Conservation (phyloP, 2,113 vertebrate genomes). For the Mola mola region DNA sequence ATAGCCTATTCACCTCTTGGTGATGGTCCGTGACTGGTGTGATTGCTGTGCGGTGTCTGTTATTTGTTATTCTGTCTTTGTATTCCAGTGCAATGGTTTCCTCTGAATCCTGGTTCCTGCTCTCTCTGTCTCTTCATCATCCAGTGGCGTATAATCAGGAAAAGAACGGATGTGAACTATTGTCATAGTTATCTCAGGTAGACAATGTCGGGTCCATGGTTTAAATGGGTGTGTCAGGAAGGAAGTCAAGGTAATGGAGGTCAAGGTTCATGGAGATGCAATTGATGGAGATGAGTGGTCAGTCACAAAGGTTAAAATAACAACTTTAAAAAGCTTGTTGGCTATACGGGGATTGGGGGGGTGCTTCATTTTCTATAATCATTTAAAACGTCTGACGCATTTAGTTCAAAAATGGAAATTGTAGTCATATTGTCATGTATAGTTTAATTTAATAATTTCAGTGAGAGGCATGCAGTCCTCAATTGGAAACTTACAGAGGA, state of each 20-base stretch:
- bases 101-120: conserved; percentile 7
- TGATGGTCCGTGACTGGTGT: conserved; percentile 64
- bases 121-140: conserved; percentile 18
- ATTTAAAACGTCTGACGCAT: too few relatives aligned
- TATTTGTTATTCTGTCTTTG: conserved; percentile 22
- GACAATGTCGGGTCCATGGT: conserved; percentile 28
- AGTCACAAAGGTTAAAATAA: conserved; percentile 42
- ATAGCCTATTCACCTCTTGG: conserved; percentile 58
- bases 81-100: conserved; percentile 9
- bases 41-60: conserved; percentile 66
- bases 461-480: too few relatives aligned
- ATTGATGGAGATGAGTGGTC: too few relatives aligned
- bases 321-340: conserved; percentile 1
- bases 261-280: conserved; percentile 45
- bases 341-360: too few relatives aligned
- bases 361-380: too few relatives aligned
- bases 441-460: too few relatives aligned
- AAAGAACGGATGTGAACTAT: conserved; percentile 39
- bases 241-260: conserved; percentile 34
- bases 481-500: too few relatives aligned
- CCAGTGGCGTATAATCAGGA: conserved; percentile 14
- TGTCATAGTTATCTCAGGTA: conserved; percentile 49
- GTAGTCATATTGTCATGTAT: too few relatives aligned
- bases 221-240: conserved; percentile 18
- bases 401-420: too few relatives aligned